phyloP scores from a whole-genome alignment of 2,888 invertebrate species.

The Eupithecia abbreviata region DNA sequence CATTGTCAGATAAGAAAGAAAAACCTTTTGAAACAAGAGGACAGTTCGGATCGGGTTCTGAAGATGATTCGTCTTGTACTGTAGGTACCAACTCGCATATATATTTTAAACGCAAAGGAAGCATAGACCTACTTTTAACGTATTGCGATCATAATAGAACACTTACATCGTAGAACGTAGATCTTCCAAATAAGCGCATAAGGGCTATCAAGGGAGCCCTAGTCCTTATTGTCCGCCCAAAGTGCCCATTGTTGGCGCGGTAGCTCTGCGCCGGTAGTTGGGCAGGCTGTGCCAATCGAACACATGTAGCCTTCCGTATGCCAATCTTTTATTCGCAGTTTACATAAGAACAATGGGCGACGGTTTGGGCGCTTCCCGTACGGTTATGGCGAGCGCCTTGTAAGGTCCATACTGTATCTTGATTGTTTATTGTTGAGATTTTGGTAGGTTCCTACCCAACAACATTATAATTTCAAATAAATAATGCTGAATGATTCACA shows the following conservation, averaged over 20 bases:
- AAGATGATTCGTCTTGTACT: background rate
- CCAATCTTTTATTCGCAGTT: constrained; percentile 21
- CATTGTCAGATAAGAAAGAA: too few species aligned
- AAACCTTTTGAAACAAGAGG: background rate
- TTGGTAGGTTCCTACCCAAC: background rate
- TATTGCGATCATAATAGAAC: background rate
- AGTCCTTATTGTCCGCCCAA: background rate
- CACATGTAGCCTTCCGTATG: background rate
- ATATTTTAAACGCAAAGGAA: background rate
- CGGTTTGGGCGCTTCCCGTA: constrained; percentile 31
- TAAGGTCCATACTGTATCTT: constrained; percentile 3
- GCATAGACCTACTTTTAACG: background rate
- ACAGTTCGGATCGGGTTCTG: background rate
- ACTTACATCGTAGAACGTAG: background rate
- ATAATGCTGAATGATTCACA: background rate
- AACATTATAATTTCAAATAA: background rate
- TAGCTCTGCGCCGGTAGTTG: constrained; percentile 14
- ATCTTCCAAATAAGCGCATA: background rate
- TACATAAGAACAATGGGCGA: constrained; percentile 31
- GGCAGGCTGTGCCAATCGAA: background rate
- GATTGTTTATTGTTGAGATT: background rate
- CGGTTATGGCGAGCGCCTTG: constrained; percentile 19
- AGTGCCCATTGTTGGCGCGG: background rate
- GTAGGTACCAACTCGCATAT: background rate
- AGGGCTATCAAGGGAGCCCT: background rate